These are phyloP conservation scores for Karalla daura DNA, from an alignment of 2,797 vertebrate genomes.

Conservation along the genomic window DNA sequence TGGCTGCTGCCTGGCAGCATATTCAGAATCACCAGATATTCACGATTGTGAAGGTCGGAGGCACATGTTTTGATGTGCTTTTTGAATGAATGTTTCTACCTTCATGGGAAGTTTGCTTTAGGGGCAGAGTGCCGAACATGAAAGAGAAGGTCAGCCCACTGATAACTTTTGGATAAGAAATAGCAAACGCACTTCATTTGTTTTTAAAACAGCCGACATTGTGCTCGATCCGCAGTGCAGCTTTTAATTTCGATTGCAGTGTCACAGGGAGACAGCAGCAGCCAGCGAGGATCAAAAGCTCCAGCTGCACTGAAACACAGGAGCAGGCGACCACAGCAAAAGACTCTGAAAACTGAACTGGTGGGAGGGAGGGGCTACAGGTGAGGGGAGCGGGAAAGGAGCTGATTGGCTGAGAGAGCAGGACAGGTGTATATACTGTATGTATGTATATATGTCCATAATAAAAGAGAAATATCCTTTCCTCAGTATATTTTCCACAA, in stretches of 20 bases:
- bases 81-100: constrained; percentile 18
- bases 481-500: too few species aligned
- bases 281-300: too few species aligned
- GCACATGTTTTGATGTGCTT: constrained; percentile 25
- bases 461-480: neutral
- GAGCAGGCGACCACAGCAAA: too few species aligned
- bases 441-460: too few species aligned
- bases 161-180: neutral
- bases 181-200: neutral
- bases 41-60: constrained; percentile 13
- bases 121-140: neutral
- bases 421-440: too few species aligned
- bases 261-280: neutral
- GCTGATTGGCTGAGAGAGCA: too few species aligned
- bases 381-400: too few species aligned
- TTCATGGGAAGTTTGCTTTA: neutral
- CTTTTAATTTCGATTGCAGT: neutral
- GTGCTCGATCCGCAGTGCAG: neutral
- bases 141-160: neutral
- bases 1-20: constrained; percentile 5
- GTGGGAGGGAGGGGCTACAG: too few species aligned
- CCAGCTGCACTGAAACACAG: too few species aligned
- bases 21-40: constrained; percentile 4
- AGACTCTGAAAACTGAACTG: too few species aligned
- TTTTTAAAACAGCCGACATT: neutral